A percentile compares a stretch with the other conserved stretches of the same genome.
Conservation (phyloP, 2,888 invertebrate genomes). For the Drosophila greeni region DNA sequence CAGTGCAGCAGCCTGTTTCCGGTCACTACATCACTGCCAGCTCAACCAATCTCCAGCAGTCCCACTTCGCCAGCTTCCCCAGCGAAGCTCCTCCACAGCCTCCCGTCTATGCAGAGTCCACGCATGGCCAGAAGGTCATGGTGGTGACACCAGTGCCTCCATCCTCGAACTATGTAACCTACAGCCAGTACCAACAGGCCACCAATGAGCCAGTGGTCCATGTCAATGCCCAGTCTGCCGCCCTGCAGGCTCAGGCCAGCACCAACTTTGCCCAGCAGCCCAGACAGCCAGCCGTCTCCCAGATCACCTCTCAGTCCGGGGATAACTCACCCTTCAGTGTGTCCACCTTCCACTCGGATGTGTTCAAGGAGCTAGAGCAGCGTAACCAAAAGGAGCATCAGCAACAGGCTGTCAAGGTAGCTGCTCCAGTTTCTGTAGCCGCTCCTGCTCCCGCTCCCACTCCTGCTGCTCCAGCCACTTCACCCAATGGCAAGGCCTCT, state of each 20-base stretch:
- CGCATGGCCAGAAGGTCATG: constrained; percentile 77
- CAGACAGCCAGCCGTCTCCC: constrained; percentile 47
- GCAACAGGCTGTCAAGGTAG: constrained; percentile 14
- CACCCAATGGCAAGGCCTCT: constrained; percentile 62
- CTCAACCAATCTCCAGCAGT: constrained; percentile 31
- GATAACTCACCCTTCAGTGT: constrained; percentile 75
- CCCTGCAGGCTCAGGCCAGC: constrained; percentile 64
- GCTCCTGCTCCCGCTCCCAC: constrained; percentile 14
- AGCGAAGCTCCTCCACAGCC: constrained; percentile 57
- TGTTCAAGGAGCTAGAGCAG: constrained; percentile 76
- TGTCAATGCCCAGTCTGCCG: constrained; percentile 67
- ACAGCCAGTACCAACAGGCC: constrained; percentile 61
- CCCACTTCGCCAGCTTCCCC: constrained; percentile 66
- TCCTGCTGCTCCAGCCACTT: constrained; percentile 29
- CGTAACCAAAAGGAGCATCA: constrained; percentile 51
- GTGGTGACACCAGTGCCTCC: constrained; percentile 77
- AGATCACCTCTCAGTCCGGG: constrained; percentile 24
- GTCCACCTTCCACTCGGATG: constrained; percentile 78
- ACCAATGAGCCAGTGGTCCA: constrained; percentile 52
- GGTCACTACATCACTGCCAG: constrained; percentile 68
- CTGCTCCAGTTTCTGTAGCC: constrained; percentile 6
- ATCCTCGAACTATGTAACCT: constrained; percentile 49
- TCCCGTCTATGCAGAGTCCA: constrained; percentile 75
- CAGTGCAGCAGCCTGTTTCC: constrained; percentile 46
- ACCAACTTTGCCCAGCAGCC: constrained; percentile 70